phyloP scores from a whole-genome alignment of 92 coral and sea anemone species.

The Palythoa grandiflora region DNA sequence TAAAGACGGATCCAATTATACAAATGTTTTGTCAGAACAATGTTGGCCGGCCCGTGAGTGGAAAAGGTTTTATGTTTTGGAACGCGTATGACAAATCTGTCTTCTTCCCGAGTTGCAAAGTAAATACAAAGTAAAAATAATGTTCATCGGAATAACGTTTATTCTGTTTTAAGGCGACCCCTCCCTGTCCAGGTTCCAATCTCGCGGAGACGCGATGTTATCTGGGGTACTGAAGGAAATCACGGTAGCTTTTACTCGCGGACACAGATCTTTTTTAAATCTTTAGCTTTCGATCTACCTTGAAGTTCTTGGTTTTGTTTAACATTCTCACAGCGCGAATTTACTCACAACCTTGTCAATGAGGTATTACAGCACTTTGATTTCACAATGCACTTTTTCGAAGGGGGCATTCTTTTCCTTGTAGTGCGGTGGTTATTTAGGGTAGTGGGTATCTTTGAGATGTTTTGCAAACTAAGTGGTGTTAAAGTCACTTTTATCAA shows the following conservation, averaged over 20 bases:
- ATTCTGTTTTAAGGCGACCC: constrained; percentile 1
- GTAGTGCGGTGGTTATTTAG: constrained; percentile 1
- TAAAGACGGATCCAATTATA: constrained; percentile 43
- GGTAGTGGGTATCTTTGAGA: neutral
- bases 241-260: neutral
- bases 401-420: constrained; percentile 11
- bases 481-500: neutral
- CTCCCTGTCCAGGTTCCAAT: constrained; percentile 14
- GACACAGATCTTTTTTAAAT: neutral
- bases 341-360: constrained; percentile 2
- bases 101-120: constrained; percentile 28
- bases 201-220: neutral
- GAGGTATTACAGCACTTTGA: constrained; percentile 5
- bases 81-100: constrained; percentile 41
- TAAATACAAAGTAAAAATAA: neutral
- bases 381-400: neutral
- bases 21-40: constrained; percentile 39
- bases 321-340: neutral
- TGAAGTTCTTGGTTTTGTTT: neutral
- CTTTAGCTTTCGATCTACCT: constrained; percentile 12
- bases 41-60: constrained; percentile 53
- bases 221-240: neutral
- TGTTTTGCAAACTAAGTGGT: neutral
- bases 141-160: neutral
- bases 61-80: constrained; percentile 66